Evolutionary conservation across 2,888 invertebrate genomes (phyloP).

Genomic region (Autographa pulchrina): DNA sequence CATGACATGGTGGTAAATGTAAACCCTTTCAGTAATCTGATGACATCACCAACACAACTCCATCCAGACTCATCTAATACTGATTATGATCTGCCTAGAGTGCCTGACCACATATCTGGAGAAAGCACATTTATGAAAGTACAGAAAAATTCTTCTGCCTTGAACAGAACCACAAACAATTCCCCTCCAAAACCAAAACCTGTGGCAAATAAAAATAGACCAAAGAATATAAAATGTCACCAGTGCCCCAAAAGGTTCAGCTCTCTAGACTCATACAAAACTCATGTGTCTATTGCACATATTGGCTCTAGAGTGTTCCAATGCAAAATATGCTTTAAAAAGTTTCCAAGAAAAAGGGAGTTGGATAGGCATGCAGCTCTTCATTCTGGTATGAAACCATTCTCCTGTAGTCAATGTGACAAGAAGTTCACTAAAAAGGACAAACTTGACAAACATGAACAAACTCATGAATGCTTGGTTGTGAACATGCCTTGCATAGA

Average conservation of each 20-base stretch:
- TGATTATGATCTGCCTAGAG: conserved; percentile 85
- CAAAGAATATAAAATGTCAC: conserved; percentile 87
- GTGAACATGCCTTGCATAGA: conserved; percentile 90
- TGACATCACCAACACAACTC: conserved; percentile 80
- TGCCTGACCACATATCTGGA: conserved; percentile 87
- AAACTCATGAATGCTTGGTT: conserved; percentile 90
- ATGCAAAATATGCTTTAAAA: conserved; percentile 91
- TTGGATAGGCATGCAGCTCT: conserved; percentile 91
- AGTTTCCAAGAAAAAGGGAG: conserved; percentile 92
- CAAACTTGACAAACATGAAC: conserved; percentile 91
- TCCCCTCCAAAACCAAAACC: conserved; percentile 79
- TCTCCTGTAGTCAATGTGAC: conserved; percentile 91
- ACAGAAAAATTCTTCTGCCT: conserved; percentile 75
- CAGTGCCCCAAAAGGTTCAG: conserved; percentile 87
- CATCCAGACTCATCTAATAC: conserved; percentile 70
- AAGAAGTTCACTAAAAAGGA: conserved; percentile 92
- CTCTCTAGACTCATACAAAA: conserved; percentile 86
- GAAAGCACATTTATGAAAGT: conserved; percentile 84
- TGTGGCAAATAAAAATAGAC: conserved; percentile 79
- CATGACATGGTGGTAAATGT: conserved; percentile 90
- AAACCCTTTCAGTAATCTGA: conserved; percentile 89
- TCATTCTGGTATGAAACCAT: conserved; percentile 92
- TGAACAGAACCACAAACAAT: conserved; percentile 70
- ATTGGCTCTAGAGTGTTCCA: conserved; percentile 89
- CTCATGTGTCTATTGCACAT: conserved; percentile 87